Conservation (phyloP, 23 tunicate genomes). For the Ciona savignyi region DNA sequence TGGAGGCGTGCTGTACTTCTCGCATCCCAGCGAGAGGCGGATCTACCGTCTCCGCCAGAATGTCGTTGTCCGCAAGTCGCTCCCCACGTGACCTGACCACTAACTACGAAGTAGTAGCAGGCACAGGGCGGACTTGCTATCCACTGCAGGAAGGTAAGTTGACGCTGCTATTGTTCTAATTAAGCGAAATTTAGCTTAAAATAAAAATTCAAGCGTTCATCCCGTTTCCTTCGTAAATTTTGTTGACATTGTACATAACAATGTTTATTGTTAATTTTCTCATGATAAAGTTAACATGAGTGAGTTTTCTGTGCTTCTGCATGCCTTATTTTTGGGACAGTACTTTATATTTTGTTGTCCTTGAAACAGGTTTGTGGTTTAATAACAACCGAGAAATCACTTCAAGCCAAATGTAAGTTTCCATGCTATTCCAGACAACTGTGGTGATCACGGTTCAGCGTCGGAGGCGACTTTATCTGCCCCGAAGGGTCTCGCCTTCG, state of each 20-base stretch:
- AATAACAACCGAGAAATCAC: no score
- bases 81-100: slow-evolving; percentile 37
- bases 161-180: neutral
- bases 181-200: no score
- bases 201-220: no score
- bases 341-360: no score
- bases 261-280: no score
- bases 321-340: no score
- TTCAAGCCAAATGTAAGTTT: no score
- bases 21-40: slow-evolving; percentile 53
- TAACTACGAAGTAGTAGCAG: slow-evolving; percentile 73
- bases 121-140: slow-evolving; percentile 67
- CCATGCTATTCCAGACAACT: slow-evolving; percentile 71
- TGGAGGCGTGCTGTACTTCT: slow-evolving; percentile 58
- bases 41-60: slow-evolving; percentile 56
- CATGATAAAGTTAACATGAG: no score
- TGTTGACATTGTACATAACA: no score
- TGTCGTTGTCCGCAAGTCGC: slow-evolving; percentile 32
- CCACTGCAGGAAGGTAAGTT: slow-evolving; percentile 62
- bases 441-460: slow-evolving; percentile 82
- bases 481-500: slow-evolving; percentile 76
- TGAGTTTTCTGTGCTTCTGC: no score
- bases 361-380: no score
- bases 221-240: no score
- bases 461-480: slow-evolving; percentile 49